Percentiles rank a stretch among this genome's conserved stretches.
These are phyloP conservation scores for Passerculus sandwichensis DNA, from an alignment of 2,797 vertebrate genomes.

Conservation along the genomic window DNA sequence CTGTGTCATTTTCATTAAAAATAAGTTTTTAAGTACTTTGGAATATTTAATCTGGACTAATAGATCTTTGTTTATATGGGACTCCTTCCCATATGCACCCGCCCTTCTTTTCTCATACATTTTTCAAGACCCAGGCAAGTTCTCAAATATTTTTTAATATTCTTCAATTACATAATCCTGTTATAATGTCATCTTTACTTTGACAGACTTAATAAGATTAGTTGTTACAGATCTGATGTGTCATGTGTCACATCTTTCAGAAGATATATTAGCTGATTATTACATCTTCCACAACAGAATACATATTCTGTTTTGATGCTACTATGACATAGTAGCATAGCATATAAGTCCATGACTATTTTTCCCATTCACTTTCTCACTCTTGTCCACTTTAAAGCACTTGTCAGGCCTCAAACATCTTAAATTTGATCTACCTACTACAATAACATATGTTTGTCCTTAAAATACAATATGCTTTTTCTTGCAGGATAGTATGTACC, in stretches of 20 bases:
- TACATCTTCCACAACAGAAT: not conserved
- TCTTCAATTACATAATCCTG: not conserved
- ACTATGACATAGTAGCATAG: not conserved
- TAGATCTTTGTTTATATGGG: accelerated
- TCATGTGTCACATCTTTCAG: not conserved
- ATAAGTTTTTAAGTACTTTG: not conserved
- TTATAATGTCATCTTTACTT: not conserved
- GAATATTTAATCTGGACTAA: not conserved
- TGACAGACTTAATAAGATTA: not conserved
- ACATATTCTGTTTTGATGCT: accelerated
- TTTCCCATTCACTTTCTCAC: not conserved
- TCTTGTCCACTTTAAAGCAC: not conserved
- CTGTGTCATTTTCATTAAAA: not conserved
- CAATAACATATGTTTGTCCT: not conserved
- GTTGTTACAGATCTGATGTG: not conserved
- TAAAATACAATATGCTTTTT: not conserved
- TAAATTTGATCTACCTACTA: not conserved
- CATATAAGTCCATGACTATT: not conserved
- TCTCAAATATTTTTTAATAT: not conserved
- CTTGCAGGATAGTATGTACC: not conserved
- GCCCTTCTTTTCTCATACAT: not conserved
- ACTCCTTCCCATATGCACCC: not conserved
- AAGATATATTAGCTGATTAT: not conserved
- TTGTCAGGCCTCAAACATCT: not conserved
- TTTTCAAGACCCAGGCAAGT: not conserved